Percentiles rank a stretch among this genome's conserved stretches.
Conservation (phyloP, 2,113 vertebrate genomes). For the Sinocyclocheilus maitianheensis region DNA sequence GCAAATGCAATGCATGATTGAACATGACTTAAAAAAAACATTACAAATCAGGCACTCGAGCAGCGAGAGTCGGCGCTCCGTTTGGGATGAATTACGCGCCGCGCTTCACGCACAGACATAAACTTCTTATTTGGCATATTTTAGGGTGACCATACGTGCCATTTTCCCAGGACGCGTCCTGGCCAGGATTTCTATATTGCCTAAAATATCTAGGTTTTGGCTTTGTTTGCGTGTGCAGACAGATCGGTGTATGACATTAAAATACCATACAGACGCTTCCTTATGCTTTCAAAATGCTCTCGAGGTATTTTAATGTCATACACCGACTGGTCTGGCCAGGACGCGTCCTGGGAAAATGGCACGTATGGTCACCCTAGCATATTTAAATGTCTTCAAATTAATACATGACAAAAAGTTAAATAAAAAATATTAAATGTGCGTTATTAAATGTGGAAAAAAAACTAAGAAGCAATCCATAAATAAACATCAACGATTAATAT, state of each 20-base stretch:
- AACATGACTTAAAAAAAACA: neutral
- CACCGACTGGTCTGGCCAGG: too few relatives aligned
- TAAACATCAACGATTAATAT: neutral
- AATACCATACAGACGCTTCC: too few relatives aligned
- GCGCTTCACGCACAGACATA: neutral
- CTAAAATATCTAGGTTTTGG: too few relatives aligned
- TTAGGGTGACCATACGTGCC: too few relatives aligned
- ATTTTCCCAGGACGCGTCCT: too few relatives aligned
- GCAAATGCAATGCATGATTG: constrained; percentile 66
- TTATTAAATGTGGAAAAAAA: neutral
- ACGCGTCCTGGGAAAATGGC: too few relatives aligned
- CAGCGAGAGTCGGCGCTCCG: neutral
- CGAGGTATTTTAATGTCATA: too few relatives aligned
- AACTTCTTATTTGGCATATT: neutral
- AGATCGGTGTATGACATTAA: too few relatives aligned
- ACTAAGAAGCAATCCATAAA: neutral
- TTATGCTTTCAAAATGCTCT: too few relatives aligned
- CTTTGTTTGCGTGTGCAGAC: too few relatives aligned
- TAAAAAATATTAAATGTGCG: neutral
- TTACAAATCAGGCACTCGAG: neutral
- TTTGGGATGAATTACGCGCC: neutral
- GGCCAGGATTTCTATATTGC: too few relatives aligned
- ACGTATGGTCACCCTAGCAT: neutral
- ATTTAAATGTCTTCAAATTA: neutral
- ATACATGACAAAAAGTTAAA: neutral